Base-by-base conservation (phyloP, 2,888 invertebrate genomes). In the Melipona bicolor region DNA sequence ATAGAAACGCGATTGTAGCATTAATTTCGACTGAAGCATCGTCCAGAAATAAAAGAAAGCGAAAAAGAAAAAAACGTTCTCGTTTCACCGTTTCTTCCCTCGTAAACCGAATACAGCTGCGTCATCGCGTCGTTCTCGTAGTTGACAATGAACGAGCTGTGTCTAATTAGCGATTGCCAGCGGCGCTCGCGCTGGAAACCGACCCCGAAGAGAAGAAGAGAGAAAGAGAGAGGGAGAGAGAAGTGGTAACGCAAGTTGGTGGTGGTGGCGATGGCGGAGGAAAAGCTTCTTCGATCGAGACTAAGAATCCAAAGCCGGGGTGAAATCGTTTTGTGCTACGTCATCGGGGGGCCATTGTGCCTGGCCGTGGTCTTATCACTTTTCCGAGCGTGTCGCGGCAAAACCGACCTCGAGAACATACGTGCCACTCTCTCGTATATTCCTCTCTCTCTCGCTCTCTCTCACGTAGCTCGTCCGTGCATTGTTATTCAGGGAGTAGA, bases 101-200 rank as follows among this genome's bases (percentile, higher is more conserved):
- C 17, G 32, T 36, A 68, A 61, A 78, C 72, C 62, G 71, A 85
- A 81, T 81, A 79, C 75, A 54, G 83, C 86, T 64, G 82, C 88
- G 84, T 88, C 88, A 84, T 83, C 81, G 74, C 65, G 75, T 69
- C 78, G 77, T 81, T 86, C 88, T 82, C 83, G 49, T 61, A 54
- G 83, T 64, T 27, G 71, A 88, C 88, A 88, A 88, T 88, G 79
- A 84, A 78, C 81, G 81, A 76, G 84, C 87, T 88, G 86, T 81
- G 87, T 86, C 88, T 88, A 88, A 88, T 88, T 88, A 88, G 82
- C 78, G 84, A 79, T 82, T 80, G 80, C 87, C 84, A 72, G 72
- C 76, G 84, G 81, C 84, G 70, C 36, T 78, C 62, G 62, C 69
- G 78, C 65, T 79, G 62, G 69, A 80, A 78, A 68, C 67, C 32